These are phyloP conservation scores for Drosophila sucinea DNA, from an alignment of 1,140 invertebrate genomes.

Conservation along the genomic window DNA sequence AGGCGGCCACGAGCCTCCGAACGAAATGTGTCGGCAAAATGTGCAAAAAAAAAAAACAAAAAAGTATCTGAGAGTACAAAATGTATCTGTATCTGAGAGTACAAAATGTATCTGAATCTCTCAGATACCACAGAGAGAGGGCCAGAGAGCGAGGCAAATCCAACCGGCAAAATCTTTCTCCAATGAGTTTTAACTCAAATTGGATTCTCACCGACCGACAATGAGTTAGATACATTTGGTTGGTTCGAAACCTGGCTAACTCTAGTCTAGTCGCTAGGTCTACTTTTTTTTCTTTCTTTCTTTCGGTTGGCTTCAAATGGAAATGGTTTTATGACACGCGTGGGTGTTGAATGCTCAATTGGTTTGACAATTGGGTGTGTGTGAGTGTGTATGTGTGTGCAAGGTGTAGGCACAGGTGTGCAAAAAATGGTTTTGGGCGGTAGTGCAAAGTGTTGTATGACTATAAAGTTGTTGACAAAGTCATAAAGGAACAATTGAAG, in stretches of 20 bases:
- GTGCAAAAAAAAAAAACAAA: slow-evolving; percentile 22
- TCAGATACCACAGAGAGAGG: slow-evolving; percentile 1
- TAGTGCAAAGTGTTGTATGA: slow-evolving; percentile 18
- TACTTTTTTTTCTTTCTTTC: neutral
- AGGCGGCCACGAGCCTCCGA: slow-evolving; percentile 21
- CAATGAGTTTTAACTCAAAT: slow-evolving; percentile 42
- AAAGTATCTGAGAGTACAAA: slow-evolving; percentile 46
- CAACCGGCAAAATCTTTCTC: slow-evolving; percentile 10
- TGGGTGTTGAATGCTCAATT: slow-evolving; percentile 37
- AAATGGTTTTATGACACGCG: slow-evolving; percentile 25
- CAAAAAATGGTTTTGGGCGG: slow-evolving; percentile 23
- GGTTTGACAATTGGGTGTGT: slow-evolving; percentile 31
- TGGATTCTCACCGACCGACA: slow-evolving; percentile 60
- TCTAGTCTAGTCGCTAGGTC: slow-evolving; percentile 2
- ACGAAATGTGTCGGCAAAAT: slow-evolving; percentile 32
- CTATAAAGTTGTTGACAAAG: slow-evolving; percentile 27
- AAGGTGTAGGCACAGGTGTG: slow-evolving; percentile 46
- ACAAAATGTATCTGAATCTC: neutral
- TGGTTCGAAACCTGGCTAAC: slow-evolving; percentile 58
- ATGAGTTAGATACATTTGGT: slow-evolving; percentile 55
- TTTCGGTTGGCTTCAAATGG: slow-evolving; percentile 5
- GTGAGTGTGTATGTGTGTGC: slow-evolving; percentile 6
- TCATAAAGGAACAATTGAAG: slow-evolving; percentile 14
- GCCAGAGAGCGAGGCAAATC: neutral
- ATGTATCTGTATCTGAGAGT: slow-evolving; percentile 39